phyloP scores from a whole-genome alignment of 2,113 vertebrate genomes.

The Motacilla tschutschensis region DNA sequence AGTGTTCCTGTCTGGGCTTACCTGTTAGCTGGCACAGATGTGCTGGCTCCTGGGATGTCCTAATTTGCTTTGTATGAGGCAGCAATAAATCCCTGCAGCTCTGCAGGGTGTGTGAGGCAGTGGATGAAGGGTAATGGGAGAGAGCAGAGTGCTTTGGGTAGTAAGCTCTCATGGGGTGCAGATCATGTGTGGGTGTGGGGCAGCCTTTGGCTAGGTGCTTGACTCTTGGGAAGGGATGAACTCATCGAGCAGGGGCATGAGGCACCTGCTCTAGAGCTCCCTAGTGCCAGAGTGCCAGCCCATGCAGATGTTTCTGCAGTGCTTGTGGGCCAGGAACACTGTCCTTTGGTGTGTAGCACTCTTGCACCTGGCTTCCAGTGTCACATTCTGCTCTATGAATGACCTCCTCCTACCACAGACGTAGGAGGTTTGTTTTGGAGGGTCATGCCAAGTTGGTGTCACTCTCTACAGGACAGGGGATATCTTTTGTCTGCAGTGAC shows the following conservation, averaged over 20 bases:
- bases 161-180: rapidly evolving
- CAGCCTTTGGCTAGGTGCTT: background rate
- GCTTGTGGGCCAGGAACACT: rapidly evolving
- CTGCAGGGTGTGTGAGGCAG: background rate
- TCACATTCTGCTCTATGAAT: background rate
- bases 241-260: rapidly evolving
- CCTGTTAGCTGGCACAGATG: background rate
- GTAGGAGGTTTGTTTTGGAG: background rate
- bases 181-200: background rate
- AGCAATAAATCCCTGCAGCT: background rate
- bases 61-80: background rate
- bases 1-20: rapidly evolving
- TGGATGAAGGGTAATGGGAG: background rate
- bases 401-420: rapidly evolving
- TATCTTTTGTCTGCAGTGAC: background rate
- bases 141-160: background rate
- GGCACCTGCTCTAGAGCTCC: background rate
- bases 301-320: background rate
- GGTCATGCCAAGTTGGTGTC: background rate
- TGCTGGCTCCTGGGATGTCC: rapidly evolving
- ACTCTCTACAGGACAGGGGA: background rate
- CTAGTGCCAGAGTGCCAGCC: no score
- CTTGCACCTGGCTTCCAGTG: background rate
- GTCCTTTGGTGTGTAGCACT: background rate
- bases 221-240: background rate